Base-by-base conservation (phyloP, 2,797 vertebrate species). In the Phataginus tetradactyla region DNA sequence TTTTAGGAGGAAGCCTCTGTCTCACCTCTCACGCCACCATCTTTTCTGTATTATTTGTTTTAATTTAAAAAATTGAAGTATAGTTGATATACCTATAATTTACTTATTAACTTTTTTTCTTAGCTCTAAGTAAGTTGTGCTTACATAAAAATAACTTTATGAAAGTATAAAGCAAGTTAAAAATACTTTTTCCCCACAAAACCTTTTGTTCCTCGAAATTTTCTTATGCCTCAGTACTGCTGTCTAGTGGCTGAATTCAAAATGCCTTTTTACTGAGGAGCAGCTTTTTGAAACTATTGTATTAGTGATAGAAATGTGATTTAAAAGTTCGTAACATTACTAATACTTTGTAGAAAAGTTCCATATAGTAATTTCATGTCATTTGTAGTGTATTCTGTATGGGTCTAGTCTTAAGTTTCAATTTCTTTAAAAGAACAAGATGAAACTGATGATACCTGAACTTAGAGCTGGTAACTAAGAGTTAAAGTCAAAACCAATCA, bases 201-300 rank as follows among this genome's bases (percentile, higher is more conserved):
- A 25, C 34, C 74, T 91, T 74, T n/a, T 92, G 21, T 4, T n/a
- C 3, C 51, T 87, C 63, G 53, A 91, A 37, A 94, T 75, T 79
- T 7, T 63, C 63, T 61, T 49, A 0, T 80, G 45, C 57, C 80
- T 94, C 90, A 64, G 68, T 98, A 51, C 90, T 97, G 95, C 96
- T 71, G 97, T 98, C 98, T 98, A 96, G 97, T 97, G 98, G 96
- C 93, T 86, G 75, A 49, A 72, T 86, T 85, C 63, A 68, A 91
- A 96, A 89, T 85, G 5, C 1, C 71, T 88, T 90, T 96, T 95
- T 75, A 39, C 27, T 92, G 75, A 55, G 12, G 51, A 88, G 11
- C 77, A 96, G 29, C 34, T 89, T 86, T 89, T 89, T 94, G 23
- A 75, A 68, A 53, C 29, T 87, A 32, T 12, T 81, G 27, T 29